phyloP scores from a whole-genome alignment of 2,113 vertebrate species.

The Saccopteryx bilineata region DNA sequence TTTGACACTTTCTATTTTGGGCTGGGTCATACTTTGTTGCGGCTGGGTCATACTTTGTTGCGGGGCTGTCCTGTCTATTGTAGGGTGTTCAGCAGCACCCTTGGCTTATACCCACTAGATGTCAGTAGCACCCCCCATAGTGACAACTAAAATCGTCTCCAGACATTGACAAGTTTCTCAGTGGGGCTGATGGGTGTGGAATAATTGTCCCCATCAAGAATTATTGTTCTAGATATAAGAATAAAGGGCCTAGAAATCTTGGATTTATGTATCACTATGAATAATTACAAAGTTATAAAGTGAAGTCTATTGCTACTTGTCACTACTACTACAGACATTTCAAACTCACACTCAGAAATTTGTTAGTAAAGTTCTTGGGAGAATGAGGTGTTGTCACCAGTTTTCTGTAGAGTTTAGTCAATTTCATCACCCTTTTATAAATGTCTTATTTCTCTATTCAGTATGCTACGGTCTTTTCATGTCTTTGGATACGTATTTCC shows the following conservation, averaged over 20 bases:
- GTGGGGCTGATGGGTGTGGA: no score
- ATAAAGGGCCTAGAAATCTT: neutral
- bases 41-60: neutral
- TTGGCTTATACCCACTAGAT: conserved; percentile 62
- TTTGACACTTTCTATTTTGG: neutral
- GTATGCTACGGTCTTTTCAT: neutral
- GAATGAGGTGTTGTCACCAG: neutral
- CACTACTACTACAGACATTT: neutral
- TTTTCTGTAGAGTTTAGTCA: neutral
- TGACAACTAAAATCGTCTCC: neutral
- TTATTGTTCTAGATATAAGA: neutral
- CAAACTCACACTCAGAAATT: conserved; percentile 15
- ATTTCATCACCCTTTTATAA: neutral
- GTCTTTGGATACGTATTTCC: neutral
- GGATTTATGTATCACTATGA: neutral
- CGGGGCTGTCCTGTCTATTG: neutral
- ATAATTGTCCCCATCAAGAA: neutral
- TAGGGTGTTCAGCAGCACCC: neutral
- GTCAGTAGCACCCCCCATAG: conserved; percentile 52
- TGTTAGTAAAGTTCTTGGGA: conserved; percentile 3
- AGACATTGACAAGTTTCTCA: neutral
- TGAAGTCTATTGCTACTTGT: neutral
- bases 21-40: neutral
- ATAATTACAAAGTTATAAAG: neutral
- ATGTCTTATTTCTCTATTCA: neutral